Evolutionary conservation across 37 sponge, comb jelly and placozoan genomes (phyloP).

Genomic region (Chondrilla cf. caribensis): DNA sequence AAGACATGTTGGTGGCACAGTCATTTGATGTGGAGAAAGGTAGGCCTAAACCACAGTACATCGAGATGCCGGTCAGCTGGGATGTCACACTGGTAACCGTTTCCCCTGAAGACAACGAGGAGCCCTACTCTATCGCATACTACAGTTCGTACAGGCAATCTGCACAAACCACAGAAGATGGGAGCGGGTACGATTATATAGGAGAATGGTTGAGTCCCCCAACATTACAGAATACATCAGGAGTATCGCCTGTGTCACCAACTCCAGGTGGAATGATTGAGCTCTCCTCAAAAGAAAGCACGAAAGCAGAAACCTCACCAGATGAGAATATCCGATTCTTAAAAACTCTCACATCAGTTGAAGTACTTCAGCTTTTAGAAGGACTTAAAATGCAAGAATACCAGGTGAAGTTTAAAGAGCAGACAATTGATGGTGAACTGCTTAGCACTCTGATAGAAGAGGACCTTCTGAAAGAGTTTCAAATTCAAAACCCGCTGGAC

Average conservation of each 20-base stretch:
- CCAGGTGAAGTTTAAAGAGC: conserved; percentile 10
- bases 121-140: too few species aligned
- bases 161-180: too few species aligned
- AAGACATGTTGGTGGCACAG: not conserved
- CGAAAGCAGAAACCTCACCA: not conserved
- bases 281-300: not conserved
- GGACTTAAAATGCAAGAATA: conserved; percentile 20
- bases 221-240: too few species aligned
- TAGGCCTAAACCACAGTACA: not conserved
- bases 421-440: conserved; percentile 13
- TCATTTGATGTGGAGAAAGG: not conserved
- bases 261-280: too few species aligned
- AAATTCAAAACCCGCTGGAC: not conserved
- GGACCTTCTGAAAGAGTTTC: conserved; percentile 1
- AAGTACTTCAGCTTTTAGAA: conserved; percentile 24
- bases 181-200: too few species aligned
- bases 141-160: too few species aligned
- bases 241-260: too few species aligned
- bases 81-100: too few species aligned
- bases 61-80: too few species aligned
- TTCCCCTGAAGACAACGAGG: too few species aligned
- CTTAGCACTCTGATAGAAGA: not conserved
- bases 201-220: too few species aligned
- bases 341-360: not conserved
- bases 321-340: not conserved